Conservation (phyloP, 2,113 vertebrate species). For the Gasterosteus aculeatus region DNA sequence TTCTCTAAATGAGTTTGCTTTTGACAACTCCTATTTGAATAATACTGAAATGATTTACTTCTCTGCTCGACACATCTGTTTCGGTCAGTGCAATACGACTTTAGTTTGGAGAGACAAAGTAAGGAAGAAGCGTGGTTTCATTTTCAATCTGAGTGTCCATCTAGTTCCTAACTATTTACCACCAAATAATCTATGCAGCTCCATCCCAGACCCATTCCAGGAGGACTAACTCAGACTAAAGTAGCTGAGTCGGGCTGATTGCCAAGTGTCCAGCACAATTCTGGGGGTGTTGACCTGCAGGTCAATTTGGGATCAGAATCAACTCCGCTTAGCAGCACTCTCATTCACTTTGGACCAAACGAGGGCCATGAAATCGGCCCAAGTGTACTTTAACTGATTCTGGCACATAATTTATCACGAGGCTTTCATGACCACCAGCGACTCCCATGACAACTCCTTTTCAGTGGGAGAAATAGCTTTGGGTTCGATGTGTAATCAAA, state of each 20-base stretch:
- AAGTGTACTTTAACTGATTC: conserved; percentile 56
- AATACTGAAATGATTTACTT: too few species aligned
- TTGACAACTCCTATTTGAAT: conserved; percentile 19
- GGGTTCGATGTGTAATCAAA: conserved; percentile 16
- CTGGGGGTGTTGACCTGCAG: conserved; percentile 15
- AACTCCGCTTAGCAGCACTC: conserved; percentile 50
- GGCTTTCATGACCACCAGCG: conserved; percentile 12
- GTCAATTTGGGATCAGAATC: conserved; percentile 51
- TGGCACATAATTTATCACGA: conserved; percentile 35
- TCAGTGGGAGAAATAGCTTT: conserved; percentile 14
- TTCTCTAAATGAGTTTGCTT: neutral
- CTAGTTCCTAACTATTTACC: neutral
- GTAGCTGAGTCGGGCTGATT: conserved; percentile 37
- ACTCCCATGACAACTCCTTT: conserved; percentile 3
- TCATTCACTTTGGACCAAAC: conserved; percentile 26
- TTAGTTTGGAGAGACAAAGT: conserved; percentile 3
- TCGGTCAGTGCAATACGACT: neutral
- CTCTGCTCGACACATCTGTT: neutral
- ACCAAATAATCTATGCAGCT: conserved; percentile 27
- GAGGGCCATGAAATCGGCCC: conserved; percentile 45
- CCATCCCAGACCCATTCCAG: conserved; percentile 10
- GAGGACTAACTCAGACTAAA: neutral
- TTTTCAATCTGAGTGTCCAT: neutral
- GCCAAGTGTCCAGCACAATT: conserved; percentile 21
- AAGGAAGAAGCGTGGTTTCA: neutral